Evolutionary conservation across 2,888 invertebrate species (phyloP), one percentile per base, ranked within the genome.

Genomic region (Apotomis turbidana): DNA sequence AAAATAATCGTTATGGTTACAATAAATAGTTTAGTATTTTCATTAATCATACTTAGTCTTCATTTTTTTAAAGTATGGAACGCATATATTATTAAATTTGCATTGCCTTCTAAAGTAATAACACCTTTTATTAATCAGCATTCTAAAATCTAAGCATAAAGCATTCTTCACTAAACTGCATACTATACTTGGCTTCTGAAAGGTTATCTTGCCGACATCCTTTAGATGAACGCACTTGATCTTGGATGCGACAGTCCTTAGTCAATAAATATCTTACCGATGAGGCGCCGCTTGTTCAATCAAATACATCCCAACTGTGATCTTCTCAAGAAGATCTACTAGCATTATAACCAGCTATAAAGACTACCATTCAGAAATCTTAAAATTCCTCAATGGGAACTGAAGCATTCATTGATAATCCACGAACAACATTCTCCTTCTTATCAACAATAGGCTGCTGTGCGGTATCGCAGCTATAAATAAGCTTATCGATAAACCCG

Each of bases 401-500:
- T 9, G 10, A 58, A 49, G 55, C 66, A 36, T 46, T 44, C 55
- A 36, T 66, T 57, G 44, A 44, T 41, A 55, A 64, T 13, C 15
- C 8, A 27, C 44, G 27, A 67, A 71, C 61, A 71, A 58, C n/a
- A 68, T 68, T 71, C 44, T 71, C 67, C 12, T 55, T 62, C 67
- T 71, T 71, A 71, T 71, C 66, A 59, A 10, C 57, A 62, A 70
- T 62, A 15, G 49, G 41, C 60, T 55, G 49, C 61, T 62, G 67
- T 52, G 15, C 38, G 12, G 38, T 71, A 71, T 71, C 71, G 51
- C 41, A 27, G 67, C 61, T 68, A 68, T 71, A 62, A 71, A 71
- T 68, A 62, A 51, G 55, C 51, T 62, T 57, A 49, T 59, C 66
- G 55, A 68, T 62, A 68, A 68, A 67, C 61, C 71, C 61, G 12